Conservation (phyloP, 2,888 invertebrate genomes). For the Meteorus colon region DNA sequence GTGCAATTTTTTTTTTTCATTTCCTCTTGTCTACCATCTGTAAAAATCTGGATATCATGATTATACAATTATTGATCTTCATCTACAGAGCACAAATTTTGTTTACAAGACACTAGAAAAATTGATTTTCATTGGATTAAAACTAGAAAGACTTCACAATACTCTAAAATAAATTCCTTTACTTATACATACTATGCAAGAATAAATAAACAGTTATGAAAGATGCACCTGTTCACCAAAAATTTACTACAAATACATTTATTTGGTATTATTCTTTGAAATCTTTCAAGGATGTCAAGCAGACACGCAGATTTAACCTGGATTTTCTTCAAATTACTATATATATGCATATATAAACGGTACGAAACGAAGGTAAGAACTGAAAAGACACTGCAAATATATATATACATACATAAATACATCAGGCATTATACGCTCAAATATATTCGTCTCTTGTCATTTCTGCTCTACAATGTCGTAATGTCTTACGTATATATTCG, state of each 20-base stretch:
- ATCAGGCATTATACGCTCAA: conserved; percentile 44
- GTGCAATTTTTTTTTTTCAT: too few relatives aligned
- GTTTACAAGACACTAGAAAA: too few relatives aligned
- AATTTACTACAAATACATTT: neutral
- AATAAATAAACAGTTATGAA: neutral
- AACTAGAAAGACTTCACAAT: too few relatives aligned
- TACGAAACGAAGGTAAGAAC: conserved; percentile 40
- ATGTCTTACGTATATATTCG: conserved; percentile 63
- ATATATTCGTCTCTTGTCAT: conserved; percentile 53
- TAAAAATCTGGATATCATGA: too few relatives aligned
- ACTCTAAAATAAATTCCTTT: too few relatives aligned
- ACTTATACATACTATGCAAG: neutral
- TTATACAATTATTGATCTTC: too few relatives aligned
- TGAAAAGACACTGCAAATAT: too few relatives aligned
- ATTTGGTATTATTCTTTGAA: neutral
- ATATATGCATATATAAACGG: neutral
- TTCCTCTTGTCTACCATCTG: too few relatives aligned
- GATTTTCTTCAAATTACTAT: conserved; percentile 41
- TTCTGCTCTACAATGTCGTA: conserved; percentile 68
- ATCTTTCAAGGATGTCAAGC: neutral
- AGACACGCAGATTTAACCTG: conserved; percentile 46
- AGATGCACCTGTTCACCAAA: too few relatives aligned
- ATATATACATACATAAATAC: neutral
- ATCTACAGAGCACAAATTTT: too few relatives aligned
- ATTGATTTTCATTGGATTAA: too few relatives aligned